These are phyloP conservation scores for Neofelis nebulosa DNA, from an alignment of 2,113 vertebrate species.

Conservation along the genomic window DNA sequence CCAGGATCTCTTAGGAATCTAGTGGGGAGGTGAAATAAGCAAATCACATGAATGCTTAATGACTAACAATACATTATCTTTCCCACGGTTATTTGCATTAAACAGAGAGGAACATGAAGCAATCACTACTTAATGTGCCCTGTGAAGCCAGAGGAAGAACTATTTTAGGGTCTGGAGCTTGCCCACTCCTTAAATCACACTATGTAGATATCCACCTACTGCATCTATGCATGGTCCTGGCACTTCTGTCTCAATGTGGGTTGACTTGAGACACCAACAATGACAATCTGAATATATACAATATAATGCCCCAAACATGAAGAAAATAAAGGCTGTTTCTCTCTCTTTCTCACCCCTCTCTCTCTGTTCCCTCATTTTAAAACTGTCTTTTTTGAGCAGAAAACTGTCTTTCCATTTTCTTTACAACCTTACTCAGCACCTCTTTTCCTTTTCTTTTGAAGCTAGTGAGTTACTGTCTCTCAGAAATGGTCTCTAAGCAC, in stretches of 20 bases:
- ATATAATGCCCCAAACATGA: not conserved
- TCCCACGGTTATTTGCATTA: slow-evolving; percentile 59
- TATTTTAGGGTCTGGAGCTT: not conserved
- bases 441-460: not conserved
- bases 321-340: not conserved
- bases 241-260: not conserved
- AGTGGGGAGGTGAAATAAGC: not conserved
- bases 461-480: not conserved
- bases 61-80: slow-evolving; percentile 33
- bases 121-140: slow-evolving; percentile 23
- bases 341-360: not conserved
- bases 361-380: not conserved
- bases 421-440: not conserved
- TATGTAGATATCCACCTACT: not conserved
- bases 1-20: not conserved
- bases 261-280: not conserved
- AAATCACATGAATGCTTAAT: slow-evolving; percentile 32
- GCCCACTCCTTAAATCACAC: not conserved
- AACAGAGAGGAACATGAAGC: slow-evolving; percentile 45
- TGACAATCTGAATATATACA: not conserved
- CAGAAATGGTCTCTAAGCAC: not conserved
- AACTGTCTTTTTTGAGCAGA: not conserved
- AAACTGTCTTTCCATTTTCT: not conserved
- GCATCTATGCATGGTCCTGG: not conserved
- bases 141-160: not conserved